These are phyloP conservation scores for Corythornis cristatus DNA, from an alignment of 2,113 vertebrate genomes.

Conservation along the genomic window DNA sequence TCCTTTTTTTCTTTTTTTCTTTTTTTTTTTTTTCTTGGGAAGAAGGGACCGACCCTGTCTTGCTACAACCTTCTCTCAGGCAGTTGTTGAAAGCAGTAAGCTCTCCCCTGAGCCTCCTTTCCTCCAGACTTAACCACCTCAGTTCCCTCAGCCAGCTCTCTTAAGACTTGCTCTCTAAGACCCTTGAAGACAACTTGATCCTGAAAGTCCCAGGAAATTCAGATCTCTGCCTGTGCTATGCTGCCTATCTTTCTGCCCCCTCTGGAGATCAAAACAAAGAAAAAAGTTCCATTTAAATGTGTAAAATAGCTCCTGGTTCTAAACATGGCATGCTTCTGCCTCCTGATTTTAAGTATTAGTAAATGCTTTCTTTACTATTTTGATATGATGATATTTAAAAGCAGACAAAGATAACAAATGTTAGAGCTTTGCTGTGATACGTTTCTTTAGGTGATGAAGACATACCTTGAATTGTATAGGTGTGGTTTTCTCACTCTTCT, in stretches of 20 bases:
- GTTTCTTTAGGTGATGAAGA: not conserved
- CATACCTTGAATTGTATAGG: not conserved
- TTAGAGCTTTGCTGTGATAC: not conserved
- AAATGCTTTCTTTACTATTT: not conserved
- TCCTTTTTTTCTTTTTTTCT: not conserved
- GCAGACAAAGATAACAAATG: not conserved
- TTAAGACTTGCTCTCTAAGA: not conserved
- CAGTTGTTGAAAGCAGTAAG: not conserved
- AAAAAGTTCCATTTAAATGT: not conserved
- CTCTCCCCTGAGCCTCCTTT: not conserved
- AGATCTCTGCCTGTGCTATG: not conserved
- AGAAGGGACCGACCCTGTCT: not conserved
- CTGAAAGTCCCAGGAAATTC: not conserved
- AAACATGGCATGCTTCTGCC: not conserved
- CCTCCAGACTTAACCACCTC: not conserved
- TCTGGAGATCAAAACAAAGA: not conserved
- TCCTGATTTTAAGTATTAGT: not conserved
- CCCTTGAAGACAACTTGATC: not conserved
- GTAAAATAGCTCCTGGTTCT: not conserved
- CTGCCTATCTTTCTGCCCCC: not conserved
- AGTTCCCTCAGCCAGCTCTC: not conserved
- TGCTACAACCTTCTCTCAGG: not conserved
- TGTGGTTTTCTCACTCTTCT: slow-evolving; percentile 29
- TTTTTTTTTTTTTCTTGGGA: not conserved
- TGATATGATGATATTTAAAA: not conserved